Base-by-base conservation (phyloP, 1,140 invertebrate species). In the Cephus cinctus region DNA sequence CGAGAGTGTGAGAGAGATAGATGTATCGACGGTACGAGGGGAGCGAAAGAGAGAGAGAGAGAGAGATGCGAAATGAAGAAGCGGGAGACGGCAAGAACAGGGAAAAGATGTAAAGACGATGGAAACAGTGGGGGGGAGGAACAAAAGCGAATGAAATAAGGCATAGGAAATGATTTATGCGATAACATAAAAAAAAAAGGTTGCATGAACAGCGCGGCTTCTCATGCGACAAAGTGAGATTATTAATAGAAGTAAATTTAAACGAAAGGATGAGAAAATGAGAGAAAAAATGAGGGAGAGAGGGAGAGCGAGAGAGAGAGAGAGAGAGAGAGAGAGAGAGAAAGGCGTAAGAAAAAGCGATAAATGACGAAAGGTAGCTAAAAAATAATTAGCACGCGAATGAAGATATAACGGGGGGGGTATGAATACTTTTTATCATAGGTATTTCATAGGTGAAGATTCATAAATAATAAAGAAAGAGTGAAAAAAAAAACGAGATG, bases 391-490 rank as follows among this genome's bases (percentile, higher is more conserved):
- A n/a, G n/a, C n/a, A n/a, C n/a, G n/a, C n/a, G n/a, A n/a, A n/a
- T n/a, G n/a, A n/a, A n/a, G n/a, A n/a, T n/a, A n/a, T n/a, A n/a
- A n/a, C n/a, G n/a, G 19, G 57, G 50, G 61, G 61, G 52, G 56
- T 70, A 72, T 60, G 57, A 65, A 72, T 71, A 76, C 67, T 76
- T 76, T 76, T 75, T 76, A 76, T 75, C 65, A 65, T 76, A 76
- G 72, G 62, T 69, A 73, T 69, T 71, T 76, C 69, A 68, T 75
- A 75, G 68, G 48, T 50, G 27, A 12, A 30, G 19, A 11, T 2
- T 15, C 14, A 12, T 8, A 36, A 14, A 36, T 8, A 57, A 60
- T 44, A 35, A 38, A 27, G 42, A 57, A 50, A 46, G 38, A 52
- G 32, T 21, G 30, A 57, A 43, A 43, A 53, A 67, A 61, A 59